These are phyloP conservation scores for Gouania willdenowi DNA, from an alignment of 2,797 vertebrate genomes.

Conservation along the genomic window DNA sequence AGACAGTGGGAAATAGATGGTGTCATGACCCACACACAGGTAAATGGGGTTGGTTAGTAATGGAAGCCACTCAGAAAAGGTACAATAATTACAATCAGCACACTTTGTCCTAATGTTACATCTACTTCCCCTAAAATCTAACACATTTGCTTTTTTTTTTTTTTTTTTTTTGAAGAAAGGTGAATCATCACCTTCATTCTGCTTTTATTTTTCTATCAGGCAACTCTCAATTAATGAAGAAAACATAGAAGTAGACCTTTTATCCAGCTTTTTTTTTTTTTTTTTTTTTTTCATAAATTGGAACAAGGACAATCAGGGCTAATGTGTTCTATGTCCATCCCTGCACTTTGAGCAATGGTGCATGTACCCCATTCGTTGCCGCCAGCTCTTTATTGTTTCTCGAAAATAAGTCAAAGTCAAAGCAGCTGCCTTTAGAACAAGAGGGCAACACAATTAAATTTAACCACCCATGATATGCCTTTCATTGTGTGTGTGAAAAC, in stretches of 20 bases:
- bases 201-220: slow-evolving; percentile 21
- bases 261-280: slow-evolving; percentile 22
- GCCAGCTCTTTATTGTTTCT: slow-evolving; percentile 28
- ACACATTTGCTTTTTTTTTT: neutral
- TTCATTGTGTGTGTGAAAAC: slow-evolving; percentile 50
- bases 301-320: slow-evolving; percentile 49
- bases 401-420: slow-evolving; percentile 61
- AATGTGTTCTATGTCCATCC: slow-evolving; percentile 44
- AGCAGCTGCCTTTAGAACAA: slow-evolving; percentile 51
- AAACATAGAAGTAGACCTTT: slow-evolving; percentile 18
- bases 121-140: neutral
- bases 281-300: too few relatives aligned
- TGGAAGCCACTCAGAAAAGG: slow-evolving; percentile 45
- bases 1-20: slow-evolving; percentile 45
- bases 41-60: slow-evolving; percentile 43
- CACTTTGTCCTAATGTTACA: slow-evolving; percentile 5
- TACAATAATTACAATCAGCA: slow-evolving; percentile 59
- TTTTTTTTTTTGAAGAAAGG: neutral
- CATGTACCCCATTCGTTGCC: slow-evolving; percentile 20
- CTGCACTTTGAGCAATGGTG: slow-evolving; percentile 47
- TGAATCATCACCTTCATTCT: slow-evolving; percentile 4
- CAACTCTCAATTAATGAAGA: slow-evolving; percentile 36
- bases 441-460: slow-evolving; percentile 62
- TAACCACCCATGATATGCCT: slow-evolving; percentile 63
- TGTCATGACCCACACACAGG: slow-evolving; percentile 31